These are phyloP conservation scores for Cygnus olor DNA, from an alignment of 2,797 vertebrate species.

Conservation along the genomic window DNA sequence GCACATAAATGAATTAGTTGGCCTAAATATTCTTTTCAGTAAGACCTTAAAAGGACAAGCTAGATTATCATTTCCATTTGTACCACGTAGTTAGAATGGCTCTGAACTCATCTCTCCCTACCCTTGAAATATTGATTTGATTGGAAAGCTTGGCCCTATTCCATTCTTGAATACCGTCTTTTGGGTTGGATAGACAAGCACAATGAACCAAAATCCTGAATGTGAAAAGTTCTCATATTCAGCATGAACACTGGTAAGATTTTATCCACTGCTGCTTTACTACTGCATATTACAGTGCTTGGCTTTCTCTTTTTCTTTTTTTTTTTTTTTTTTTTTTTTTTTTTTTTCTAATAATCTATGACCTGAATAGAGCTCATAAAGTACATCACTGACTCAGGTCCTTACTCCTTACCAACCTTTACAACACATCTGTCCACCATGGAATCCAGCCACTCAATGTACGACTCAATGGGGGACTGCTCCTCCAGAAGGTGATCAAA, in stretches of 20 bases:
- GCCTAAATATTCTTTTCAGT: background rate
- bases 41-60: background rate
- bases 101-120: background rate
- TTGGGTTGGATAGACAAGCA: background rate
- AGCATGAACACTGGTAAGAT: background rate
- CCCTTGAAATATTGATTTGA: background rate
- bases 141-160: background rate
- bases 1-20: background rate
- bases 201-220: background rate
- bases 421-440: conserved; percentile 99
- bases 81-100: background rate
- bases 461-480: conserved; percentile 96
- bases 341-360: background rate
- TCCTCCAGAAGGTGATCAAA: conserved; percentile 97
- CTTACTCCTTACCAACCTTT: conserved; percentile 84
- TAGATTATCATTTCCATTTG: background rate
- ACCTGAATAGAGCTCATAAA: background rate
- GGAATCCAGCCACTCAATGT: conserved; percentile 97
- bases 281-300: background rate
- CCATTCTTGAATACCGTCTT: background rate
- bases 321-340: background rate
- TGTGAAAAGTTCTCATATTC: background rate
- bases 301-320: background rate
- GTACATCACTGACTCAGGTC: background rate
- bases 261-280: background rate